Conservation (phyloP, 2,888 invertebrate species). For the Eupithecia inturbata region DNA sequence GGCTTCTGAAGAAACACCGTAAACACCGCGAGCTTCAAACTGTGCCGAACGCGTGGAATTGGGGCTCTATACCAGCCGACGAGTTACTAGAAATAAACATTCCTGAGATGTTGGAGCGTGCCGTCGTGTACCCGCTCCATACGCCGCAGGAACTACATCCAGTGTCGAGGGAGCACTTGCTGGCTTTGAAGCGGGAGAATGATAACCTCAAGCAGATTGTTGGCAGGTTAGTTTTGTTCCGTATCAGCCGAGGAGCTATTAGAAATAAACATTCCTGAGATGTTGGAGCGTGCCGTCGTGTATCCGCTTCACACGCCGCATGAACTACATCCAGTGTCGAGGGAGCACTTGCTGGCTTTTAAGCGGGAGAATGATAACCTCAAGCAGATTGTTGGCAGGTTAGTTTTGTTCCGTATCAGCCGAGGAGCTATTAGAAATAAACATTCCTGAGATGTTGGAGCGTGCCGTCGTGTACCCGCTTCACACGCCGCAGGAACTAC, state of each 20-base stretch:
- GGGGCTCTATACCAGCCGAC: constrained; percentile 65
- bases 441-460: constrained; percentile 66
- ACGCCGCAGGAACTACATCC: constrained; percentile 67
- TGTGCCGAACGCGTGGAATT: constrained; percentile 70
- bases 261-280: constrained; percentile 68
- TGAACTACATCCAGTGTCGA: constrained; percentile 58
- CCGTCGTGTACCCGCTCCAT: constrained; percentile 72
- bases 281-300: constrained; percentile 63
- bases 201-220: constrained; percentile 64
- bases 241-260: constrained; percentile 63
- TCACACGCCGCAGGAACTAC: constrained; percentile 70
- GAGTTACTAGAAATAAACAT: constrained; percentile 69
- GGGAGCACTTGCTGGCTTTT: constrained; percentile 57
- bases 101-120: constrained; percentile 63
- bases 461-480: constrained; percentile 68
- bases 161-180: constrained; percentile 54
- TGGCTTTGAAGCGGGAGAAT: constrained; percentile 60
- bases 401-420: constrained; percentile 45
- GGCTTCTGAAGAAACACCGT: constrained; percentile 67
- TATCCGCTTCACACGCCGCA: constrained; percentile 74
- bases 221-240: constrained; percentile 55
- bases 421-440: constrained; percentile 69
- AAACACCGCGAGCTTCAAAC: constrained; percentile 60
- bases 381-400: constrained; percentile 65
- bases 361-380: constrained; percentile 66